A percentile compares a stretch with the other conserved stretches of the same genome.
Evolutionary conservation across 1,140 invertebrate species (phyloP).

Genomic region (Drosophila bocki): DNA sequence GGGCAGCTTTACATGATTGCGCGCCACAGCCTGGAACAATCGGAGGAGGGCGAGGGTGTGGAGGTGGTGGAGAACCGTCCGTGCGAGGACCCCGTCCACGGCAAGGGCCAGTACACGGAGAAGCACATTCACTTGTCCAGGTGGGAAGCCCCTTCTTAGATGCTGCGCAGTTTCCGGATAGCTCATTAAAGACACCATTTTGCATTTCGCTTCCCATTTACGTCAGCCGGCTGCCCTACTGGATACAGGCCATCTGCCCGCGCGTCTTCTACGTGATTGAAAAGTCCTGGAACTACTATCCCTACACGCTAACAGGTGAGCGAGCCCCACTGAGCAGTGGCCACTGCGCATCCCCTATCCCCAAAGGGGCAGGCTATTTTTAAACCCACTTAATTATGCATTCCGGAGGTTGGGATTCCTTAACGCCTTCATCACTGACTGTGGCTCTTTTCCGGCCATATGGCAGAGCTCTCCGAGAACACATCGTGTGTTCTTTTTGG

Average conservation of each 20-base stretch:
- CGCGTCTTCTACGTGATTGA: conserved; percentile 97
- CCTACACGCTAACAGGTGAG: conserved; percentile 94
- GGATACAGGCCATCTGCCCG: conserved; percentile 94
- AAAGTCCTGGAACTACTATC: conserved; percentile 98
- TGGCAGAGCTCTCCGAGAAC: conserved; percentile 18
- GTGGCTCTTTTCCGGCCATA: conserved; percentile 25
- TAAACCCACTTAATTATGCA: conserved; percentile 33
- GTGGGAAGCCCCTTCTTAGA: conserved; percentile 85
- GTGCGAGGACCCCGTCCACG: conserved; percentile 92
- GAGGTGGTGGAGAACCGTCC: conserved; percentile 94
- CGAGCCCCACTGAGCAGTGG: background rate
- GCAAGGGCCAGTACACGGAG: conserved; percentile 95
- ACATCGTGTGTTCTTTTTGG: conserved; percentile 23
- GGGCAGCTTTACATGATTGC: conserved; percentile 98
- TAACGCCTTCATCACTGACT: background rate
- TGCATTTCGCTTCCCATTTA: background rate
- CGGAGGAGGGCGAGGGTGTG: conserved; percentile 95
- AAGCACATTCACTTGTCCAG: conserved; percentile 96
- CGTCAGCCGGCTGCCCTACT: conserved; percentile 93
- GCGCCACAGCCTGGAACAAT: conserved; percentile 95
- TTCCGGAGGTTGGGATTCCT: conserved; percentile 13
- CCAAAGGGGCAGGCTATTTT: conserved; percentile 35
- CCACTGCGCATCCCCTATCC: conserved; percentile 32
- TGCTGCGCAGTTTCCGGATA: conserved; percentile 14
- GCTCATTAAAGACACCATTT: conserved; percentile 7